Evolutionary conservation across 2,888 invertebrate species (phyloP), one percentile per base, ranked within the genome.

Genomic region (Ypsolopha scabrella): DNA sequence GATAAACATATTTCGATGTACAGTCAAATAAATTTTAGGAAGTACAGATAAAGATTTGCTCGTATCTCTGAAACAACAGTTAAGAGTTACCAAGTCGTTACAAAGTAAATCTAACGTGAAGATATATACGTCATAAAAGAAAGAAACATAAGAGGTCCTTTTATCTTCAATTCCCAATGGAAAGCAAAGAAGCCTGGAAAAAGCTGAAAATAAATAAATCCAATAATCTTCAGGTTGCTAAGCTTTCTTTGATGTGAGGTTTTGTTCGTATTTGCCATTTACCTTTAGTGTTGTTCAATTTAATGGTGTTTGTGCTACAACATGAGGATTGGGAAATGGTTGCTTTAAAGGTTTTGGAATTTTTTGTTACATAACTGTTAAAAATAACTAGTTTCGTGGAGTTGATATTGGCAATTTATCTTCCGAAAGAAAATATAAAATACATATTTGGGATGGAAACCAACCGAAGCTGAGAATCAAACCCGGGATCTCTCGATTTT

Each of bases 161-260:
- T 68, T 63, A 66, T 66, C 61, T 58, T 58, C 56, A 50, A 52
- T 47, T 56, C 60, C 61, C 57, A 52, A 57, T 61, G 59, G 58
- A 54, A 24, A 24, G 24, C 24, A 24, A 24, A 24, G 24, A 24
- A 24, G 24, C 2, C 24, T 24, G 24, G 24, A 24, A 24, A 61
- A 60, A 54, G 60, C 60, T 61, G 61, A 60, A 64, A 62, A 63
- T 62, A 64, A 64, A 54, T 51, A 53, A 55, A 53, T 72, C 69
- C 64, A 69, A 72, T 72, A 72, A 72, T 70, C 62, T 53, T 9
- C 53, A 55, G 57, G 58, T 58, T 60, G 57, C 48, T 54, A 50
- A 54, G 60, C 50, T 59, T 54, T 58, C 70, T 71, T 72, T 72
- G 67, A 71, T 69, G 64, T 68, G 53, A 61, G 54, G 57, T 53